Evolutionary conservation across 2,888 invertebrate species (phyloP).

Genomic region (Rhimphoctona megacephalus): DNA sequence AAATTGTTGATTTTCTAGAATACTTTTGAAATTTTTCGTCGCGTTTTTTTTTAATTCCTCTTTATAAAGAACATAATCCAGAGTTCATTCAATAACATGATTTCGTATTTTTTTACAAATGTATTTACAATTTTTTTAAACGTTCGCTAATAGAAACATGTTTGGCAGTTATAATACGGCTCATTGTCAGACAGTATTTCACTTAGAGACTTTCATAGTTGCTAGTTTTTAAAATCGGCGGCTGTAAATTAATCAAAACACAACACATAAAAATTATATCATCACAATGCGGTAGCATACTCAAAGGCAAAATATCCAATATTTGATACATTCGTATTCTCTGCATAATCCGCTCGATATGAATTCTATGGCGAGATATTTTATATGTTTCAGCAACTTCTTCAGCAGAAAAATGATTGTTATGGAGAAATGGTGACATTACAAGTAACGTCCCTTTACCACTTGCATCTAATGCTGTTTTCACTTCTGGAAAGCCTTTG

Average conservation of each 20-base stretch:
- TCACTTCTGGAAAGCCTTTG: slow-evolving; percentile 55
- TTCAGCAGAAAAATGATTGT: slow-evolving; percentile 26
- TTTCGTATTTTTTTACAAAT: slow-evolving; percentile 7
- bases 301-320: slow-evolving; percentile 44
- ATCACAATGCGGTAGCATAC: slow-evolving; percentile 51
- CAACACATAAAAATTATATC: slow-evolving; percentile 60
- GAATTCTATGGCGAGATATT: slow-evolving; percentile 47
- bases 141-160: background rate
- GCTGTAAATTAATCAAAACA: slow-evolving; percentile 61
- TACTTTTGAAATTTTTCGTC: too few relatives aligned
- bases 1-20: too few relatives aligned
- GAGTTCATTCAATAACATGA: slow-evolving; percentile 8
- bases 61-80: slow-evolving; percentile 11
- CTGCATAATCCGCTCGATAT: slow-evolving; percentile 62
- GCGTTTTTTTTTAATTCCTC: too few relatives aligned
- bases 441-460: slow-evolving; percentile 46
- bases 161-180: background rate
- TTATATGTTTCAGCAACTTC: slow-evolving; percentile 41
- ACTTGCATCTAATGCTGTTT: slow-evolving; percentile 20
- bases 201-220: background rate
- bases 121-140: slow-evolving; percentile 3
- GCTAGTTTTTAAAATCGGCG: slow-evolving; percentile 50
- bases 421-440: slow-evolving; percentile 52
- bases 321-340: slow-evolving; percentile 52
- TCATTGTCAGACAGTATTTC: slow-evolving; percentile 12